These are phyloP conservation scores for Halictus quadricinctus DNA, from an alignment of 2,888 invertebrate species.

Conservation along the genomic window DNA sequence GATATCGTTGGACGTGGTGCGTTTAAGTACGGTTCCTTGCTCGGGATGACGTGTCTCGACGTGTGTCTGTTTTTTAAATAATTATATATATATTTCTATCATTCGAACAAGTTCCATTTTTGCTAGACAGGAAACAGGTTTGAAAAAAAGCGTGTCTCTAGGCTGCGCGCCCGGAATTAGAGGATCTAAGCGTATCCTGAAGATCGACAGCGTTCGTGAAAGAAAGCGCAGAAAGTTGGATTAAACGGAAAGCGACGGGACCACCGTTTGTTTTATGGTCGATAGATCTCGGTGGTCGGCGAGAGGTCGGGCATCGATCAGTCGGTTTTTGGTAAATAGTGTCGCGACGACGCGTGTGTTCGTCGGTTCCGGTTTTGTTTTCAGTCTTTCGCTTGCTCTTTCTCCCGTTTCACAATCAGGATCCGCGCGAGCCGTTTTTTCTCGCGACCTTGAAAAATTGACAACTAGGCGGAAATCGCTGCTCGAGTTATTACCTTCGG, in stretches of 20 bases:
- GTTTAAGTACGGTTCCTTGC: conserved; percentile 19
- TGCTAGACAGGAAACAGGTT: conserved; percentile 41
- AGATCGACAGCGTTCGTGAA: neutral
- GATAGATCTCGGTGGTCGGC: neutral
- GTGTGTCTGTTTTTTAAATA: conserved; percentile 25
- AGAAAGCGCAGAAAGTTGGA: conserved; percentile 4
- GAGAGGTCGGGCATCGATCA: neutral
- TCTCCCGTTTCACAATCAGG: conserved; percentile 51
- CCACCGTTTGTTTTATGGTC: neutral
- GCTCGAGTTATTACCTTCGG: neutral
- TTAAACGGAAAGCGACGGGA: neutral
- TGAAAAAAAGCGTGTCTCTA: conserved; percentile 27
- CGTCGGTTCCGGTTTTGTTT: neutral
- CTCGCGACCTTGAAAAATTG: conserved; percentile 5
- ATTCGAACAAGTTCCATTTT: conserved; percentile 44
- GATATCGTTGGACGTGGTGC: conserved; percentile 1
- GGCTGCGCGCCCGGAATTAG: neutral
- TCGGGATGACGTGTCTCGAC: neutral
- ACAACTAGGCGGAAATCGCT: conserved; percentile 1
- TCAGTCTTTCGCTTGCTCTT: conserved; percentile 61
- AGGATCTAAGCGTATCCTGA: neutral
- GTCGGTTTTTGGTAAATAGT: neutral
- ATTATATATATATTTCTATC: conserved; percentile 45
- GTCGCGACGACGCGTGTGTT: neutral
- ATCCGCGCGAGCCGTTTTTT: neutral